Percentiles rank a stretch among this genome's conserved stretches.
Conservation (phyloP, 2,888 invertebrate species). For the Sthenelais limicola region DNA sequence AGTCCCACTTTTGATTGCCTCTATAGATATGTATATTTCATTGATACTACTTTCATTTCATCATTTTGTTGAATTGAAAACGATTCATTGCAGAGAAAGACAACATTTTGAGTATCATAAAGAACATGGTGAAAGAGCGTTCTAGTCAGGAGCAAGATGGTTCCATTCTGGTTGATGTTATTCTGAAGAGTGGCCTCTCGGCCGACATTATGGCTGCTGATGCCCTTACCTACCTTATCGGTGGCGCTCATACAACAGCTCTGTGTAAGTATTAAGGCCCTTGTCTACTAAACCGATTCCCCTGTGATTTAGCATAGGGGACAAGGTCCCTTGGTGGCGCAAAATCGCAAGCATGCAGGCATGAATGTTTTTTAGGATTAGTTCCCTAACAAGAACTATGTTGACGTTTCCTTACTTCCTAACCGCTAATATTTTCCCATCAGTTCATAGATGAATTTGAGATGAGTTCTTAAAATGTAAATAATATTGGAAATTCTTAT, state of each 20-base stretch:
- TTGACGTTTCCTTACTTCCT: no score
- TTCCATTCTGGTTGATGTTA: slow-evolving; percentile 59
- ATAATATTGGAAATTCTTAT: no score
- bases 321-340: background rate
- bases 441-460: no score
- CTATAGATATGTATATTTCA: background rate
- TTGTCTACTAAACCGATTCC: background rate
- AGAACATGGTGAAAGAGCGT: slow-evolving; percentile 53
- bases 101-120: slow-evolving; percentile 41
- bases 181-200: slow-evolving; percentile 49
- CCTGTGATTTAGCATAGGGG: background rate
- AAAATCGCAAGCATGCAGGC: no score
- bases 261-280: slow-evolving; percentile 58
- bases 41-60: no score
- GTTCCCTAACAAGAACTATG: no score
- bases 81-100: slow-evolving; percentile 20
- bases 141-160: slow-evolving; percentile 53
- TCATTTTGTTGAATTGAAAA: no score
- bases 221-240: slow-evolving; percentile 58
- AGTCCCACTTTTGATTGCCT: background rate
- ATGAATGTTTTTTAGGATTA: no score
- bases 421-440: no score
- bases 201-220: slow-evolving; percentile 55
- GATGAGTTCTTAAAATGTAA: no score
- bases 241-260: slow-evolving; percentile 68